Percentiles rank a stretch among this genome's conserved stretches.
These are phyloP conservation scores for Eretmocerus hayati DNA, from an alignment of 2,888 invertebrate species.

Conservation along the genomic window DNA sequence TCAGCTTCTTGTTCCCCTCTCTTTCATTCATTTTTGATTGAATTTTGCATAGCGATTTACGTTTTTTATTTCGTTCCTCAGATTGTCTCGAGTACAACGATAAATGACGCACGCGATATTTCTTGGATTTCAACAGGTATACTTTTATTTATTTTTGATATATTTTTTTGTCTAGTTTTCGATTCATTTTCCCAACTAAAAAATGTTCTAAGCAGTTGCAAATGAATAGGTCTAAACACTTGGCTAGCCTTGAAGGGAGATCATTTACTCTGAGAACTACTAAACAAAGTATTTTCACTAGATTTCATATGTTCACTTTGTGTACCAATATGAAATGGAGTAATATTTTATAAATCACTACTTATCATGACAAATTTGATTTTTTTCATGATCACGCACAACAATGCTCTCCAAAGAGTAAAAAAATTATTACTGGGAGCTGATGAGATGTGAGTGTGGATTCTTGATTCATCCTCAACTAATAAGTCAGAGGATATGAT, in stretches of 20 bases:
- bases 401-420: too few species aligned
- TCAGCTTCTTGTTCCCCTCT: constrained; percentile 8
- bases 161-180: constrained; percentile 12
- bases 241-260: constrained; percentile 17
- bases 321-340: too few species aligned
- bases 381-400: too few species aligned
- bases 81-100: constrained; percentile 11
- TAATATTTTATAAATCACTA: too few species aligned
- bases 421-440: too few species aligned
- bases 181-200: constrained; percentile 11
- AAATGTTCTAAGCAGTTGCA: constrained; percentile 12
- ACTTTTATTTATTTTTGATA: constrained; percentile 3
- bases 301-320: too few species aligned
- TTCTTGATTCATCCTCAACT: too few species aligned
- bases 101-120: constrained; percentile 12
- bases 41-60: constrained; percentile 13
- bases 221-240: constrained; percentile 15
- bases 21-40: constrained; percentile 2
- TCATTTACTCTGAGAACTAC: too few species aligned
- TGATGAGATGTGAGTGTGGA: too few species aligned
- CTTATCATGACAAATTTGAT: too few species aligned
- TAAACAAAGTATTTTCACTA: too few species aligned
- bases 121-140: constrained; percentile 10
- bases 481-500: too few species aligned
- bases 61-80: constrained; percentile 20